phyloP scores from a whole-genome alignment of 2,113 vertebrate species.

The Mormoops blainvillei region DNA sequence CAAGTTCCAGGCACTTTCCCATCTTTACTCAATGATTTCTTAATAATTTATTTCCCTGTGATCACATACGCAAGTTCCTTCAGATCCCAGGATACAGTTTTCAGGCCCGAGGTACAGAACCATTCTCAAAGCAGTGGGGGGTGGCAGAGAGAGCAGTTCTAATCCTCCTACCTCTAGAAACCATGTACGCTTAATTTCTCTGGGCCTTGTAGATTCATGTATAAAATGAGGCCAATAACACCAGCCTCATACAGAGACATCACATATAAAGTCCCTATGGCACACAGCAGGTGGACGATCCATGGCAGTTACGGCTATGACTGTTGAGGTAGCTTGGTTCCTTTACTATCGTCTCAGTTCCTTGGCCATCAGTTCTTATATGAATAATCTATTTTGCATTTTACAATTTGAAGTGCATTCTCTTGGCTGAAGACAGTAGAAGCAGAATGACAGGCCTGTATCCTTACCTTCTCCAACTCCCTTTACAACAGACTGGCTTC shows the following conservation, averaged over 20 bases:
- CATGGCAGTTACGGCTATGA: neutral
- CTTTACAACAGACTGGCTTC: neutral
- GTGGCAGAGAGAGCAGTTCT: neutral
- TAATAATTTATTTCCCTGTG: neutral
- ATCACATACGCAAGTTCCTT: neutral
- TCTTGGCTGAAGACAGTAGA: neutral
- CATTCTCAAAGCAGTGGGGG: neutral
- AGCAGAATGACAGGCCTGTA: neutral
- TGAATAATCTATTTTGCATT: constrained; percentile 2
- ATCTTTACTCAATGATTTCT: neutral
- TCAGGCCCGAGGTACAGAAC: neutral
- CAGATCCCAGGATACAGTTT: neutral
- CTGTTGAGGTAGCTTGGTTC: neutral
- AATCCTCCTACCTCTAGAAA: neutral
- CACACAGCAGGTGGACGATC: neutral
- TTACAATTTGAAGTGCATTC: neutral
- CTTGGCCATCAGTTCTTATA: neutral
- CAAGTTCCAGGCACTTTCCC: neutral
- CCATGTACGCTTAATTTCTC: neutral
- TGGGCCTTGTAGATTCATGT: neutral
- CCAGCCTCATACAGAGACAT: neutral
- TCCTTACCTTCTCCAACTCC: neutral
- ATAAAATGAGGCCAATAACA: neutral
- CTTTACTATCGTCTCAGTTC: neutral
- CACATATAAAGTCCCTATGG: neutral